Base-by-base conservation (phyloP, 2,888 invertebrate species). In the Boloria selene region DNA sequence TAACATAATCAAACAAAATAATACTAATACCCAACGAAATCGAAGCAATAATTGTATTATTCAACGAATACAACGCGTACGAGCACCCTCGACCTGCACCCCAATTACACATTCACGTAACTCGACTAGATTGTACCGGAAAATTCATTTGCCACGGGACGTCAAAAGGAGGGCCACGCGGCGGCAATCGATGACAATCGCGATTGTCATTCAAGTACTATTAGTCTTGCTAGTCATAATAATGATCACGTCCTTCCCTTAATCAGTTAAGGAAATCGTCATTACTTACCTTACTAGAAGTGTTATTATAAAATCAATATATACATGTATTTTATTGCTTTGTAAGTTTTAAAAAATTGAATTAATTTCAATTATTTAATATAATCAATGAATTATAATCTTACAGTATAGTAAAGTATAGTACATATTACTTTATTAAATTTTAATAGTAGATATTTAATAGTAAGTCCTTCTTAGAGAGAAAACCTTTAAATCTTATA, bases 141-240 rank as follows among this genome's bases (percentile, higher is more conserved):
- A 70, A 69, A 75, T 72, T 77, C 79, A 86, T 87, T 87, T 80
- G 86, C 84, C 86, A 85, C 77, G 77, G 76, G 70, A 73, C 83
- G 82, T 87, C 85, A 84, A 71, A 85, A 81, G 84, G 75, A 78
- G 79, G 79, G 78, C 68, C 73, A 69, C 71, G 73, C 72, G 73
- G 55, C 69, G 54, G 61, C 72, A 70, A 71, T 72, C 71, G 69
- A 69, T 70, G 70, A 67, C 69, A 72, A 71, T 71, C 70, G 64
- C 58, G 54, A 60, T 73, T 70, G 70, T 68, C 63, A 61, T 54
- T 66, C 70, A 62, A 71, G 68, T 64, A 58, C 65, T 69, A 66
- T 68, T 63, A 69, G 65, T 61, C 67, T 53, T 65, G 68, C 58
- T 71, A 68, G 71, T 69, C 61, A 54, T 60, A 60, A 58, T 68